Percentiles rank a stretch among this genome's conserved stretches.
These are phyloP conservation scores for Ormyrus thymus DNA, from an alignment of 2,888 invertebrate species.

Conservation along the genomic window DNA sequence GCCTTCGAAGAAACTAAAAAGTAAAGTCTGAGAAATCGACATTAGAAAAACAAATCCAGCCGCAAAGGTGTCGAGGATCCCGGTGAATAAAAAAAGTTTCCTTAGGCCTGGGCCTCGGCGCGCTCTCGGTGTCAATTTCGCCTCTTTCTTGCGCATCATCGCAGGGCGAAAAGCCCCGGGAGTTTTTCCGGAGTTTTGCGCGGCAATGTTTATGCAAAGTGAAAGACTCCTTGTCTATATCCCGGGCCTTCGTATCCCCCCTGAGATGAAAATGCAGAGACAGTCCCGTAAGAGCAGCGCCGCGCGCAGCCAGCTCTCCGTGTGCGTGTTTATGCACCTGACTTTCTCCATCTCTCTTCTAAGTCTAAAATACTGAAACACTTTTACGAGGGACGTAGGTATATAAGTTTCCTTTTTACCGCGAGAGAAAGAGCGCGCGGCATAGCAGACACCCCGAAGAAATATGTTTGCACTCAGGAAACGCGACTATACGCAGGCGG, in stretches of 20 bases:
- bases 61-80: too few relatives aligned
- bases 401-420: constrained; percentile 55
- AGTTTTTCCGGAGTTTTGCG: constrained; percentile 38
- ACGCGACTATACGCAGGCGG: constrained; percentile 37
- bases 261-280: constrained; percentile 50
- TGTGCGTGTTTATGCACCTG: too few relatives aligned
- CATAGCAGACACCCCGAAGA: constrained; percentile 49
- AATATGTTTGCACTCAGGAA: constrained; percentile 57
- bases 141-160: too few relatives aligned
- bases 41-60: too few relatives aligned
- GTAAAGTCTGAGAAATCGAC: too few relatives aligned
- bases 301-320: background rate
- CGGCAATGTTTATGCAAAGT: constrained; percentile 51
- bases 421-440: constrained; percentile 2
- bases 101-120: background rate
- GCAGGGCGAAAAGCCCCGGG: background rate
- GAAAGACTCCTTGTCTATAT: constrained; percentile 11
- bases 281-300: constrained; percentile 27
- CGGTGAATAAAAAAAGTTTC: too few relatives aligned
- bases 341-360: constrained; percentile 23
- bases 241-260: background rate
- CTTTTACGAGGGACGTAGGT: constrained; percentile 51
- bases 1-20: too few relatives aligned
- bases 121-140: constrained; percentile 1
- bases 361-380: constrained; percentile 58